Percentiles rank a stretch among this genome's conserved stretches.
Evolutionary conservation across 2,888 invertebrate genomes (phyloP).

Genomic region (Scaptomyza reducta): DNA sequence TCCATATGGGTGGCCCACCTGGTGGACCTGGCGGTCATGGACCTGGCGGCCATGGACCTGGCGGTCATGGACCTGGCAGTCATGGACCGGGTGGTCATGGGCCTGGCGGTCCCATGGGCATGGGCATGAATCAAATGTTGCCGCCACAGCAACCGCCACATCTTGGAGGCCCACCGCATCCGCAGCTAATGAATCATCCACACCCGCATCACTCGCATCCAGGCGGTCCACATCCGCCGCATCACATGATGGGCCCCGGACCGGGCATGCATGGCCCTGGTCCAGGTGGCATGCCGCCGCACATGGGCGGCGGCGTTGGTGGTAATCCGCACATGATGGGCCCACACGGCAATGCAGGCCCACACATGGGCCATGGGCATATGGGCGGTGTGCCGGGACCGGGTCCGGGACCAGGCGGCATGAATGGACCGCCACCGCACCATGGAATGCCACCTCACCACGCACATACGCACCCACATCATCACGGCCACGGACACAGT

Average conservation of each 20-base stretch:
- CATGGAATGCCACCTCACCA: slow-evolving; percentile 71
- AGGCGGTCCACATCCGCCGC: slow-evolving; percentile 76
- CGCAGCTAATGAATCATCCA: slow-evolving; percentile 81
- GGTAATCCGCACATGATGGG: slow-evolving; percentile 77
- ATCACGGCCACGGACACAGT: slow-evolving; percentile 62
- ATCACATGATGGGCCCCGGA: slow-evolving; percentile 80
- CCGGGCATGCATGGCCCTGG: slow-evolving; percentile 71
- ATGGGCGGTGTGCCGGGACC: slow-evolving; percentile 81
- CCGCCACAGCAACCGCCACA: slow-evolving; percentile 81
- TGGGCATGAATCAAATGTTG: slow-evolving; percentile 82
- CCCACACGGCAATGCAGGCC: slow-evolving; percentile 71
- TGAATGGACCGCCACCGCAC: slow-evolving; percentile 79
- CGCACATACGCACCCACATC: slow-evolving; percentile 63
- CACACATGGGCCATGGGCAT: slow-evolving; percentile 77
- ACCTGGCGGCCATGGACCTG: slow-evolving; percentile 44
- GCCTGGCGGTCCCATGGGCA: slow-evolving; percentile 83
- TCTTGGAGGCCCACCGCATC: slow-evolving; percentile 76
- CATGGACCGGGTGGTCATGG: slow-evolving; percentile 67
- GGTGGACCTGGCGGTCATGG: slow-evolving; percentile 61
- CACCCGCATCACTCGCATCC: slow-evolving; percentile 73
- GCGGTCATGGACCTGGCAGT: slow-evolving; percentile 67
- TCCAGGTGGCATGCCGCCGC: slow-evolving; percentile 73
- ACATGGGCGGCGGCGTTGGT: slow-evolving; percentile 69
- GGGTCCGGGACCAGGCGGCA: slow-evolving; percentile 75
- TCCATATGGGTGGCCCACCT: slow-evolving; percentile 74